Conservation (phyloP, 2,888 invertebrate genomes). For the Volucella inflata region DNA sequence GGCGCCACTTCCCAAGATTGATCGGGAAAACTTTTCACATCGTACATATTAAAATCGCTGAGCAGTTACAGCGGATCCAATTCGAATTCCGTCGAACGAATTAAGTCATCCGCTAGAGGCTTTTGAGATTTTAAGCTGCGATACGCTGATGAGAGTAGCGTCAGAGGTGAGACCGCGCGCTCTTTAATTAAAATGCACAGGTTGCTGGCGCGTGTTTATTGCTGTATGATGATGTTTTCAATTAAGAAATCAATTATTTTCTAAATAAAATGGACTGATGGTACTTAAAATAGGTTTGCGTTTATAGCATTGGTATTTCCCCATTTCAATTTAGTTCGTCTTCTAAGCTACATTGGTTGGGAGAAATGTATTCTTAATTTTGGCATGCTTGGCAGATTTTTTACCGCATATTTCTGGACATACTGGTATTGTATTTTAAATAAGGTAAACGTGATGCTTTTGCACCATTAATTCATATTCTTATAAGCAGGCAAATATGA, state of each 20-base stretch:
- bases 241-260: conserved; percentile 69
- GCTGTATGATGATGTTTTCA: conserved; percentile 62
- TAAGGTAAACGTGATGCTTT: too few relatives aligned
- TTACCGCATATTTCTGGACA: too few relatives aligned
- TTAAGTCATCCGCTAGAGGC: conserved; percentile 49
- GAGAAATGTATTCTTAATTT: too few relatives aligned
- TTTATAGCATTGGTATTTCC: not conserved
- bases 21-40: conserved; percentile 64
- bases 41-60: conserved; percentile 56
- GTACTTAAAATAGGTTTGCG: conserved; percentile 26
- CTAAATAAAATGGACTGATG: conserved; percentile 42
- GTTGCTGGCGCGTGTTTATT: conserved; percentile 53
- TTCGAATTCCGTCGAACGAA: conserved; percentile 52
- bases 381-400: too few relatives aligned
- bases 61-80: conserved; percentile 36
- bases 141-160: conserved; percentile 23
- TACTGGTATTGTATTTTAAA: too few relatives aligned
- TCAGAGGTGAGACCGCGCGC: conserved; percentile 42
- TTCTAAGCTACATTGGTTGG: too few relatives aligned
- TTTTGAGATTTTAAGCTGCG: conserved; percentile 56
- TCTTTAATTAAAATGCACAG: conserved; percentile 57
- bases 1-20: conserved; percentile 70
- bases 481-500: too few relatives aligned
- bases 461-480: too few relatives aligned
- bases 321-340: not conserved